These are phyloP conservation scores for Acromyrmex heyeri DNA, from an alignment of 1,140 invertebrate species.

Conservation along the genomic window DNA sequence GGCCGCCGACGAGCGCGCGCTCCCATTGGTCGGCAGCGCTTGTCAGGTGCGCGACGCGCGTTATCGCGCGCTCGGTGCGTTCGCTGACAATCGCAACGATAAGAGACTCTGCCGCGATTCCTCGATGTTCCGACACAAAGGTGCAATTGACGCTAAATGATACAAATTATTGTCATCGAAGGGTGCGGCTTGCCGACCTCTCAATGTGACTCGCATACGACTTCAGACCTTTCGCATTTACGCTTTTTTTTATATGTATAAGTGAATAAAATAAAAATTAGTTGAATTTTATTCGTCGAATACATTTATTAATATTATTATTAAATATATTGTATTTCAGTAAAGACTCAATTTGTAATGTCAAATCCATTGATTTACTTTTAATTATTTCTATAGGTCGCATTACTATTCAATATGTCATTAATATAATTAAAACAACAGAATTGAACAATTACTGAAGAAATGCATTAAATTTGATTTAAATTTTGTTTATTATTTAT, in stretches of 20 bases:
- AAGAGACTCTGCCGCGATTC: slow-evolving; percentile 11
- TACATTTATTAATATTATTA: not conserved
- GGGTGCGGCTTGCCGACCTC: not conserved
- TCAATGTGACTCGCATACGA: no score
- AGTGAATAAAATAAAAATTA: not conserved
- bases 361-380: no score
- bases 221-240: not conserved
- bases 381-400: no score
- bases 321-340: not conserved
- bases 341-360: not conserved
- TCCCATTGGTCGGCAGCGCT: slow-evolving; percentile 75
- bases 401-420: no score
- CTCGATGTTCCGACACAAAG: not conserved
- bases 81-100: slow-evolving; percentile 34
- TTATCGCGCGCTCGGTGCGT: slow-evolving; percentile 65
- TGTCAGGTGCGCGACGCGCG: slow-evolving; percentile 76
- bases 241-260: not conserved
- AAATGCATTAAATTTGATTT: no score
- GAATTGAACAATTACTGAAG: no score
- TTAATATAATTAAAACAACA: no score
- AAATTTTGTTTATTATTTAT: no score
- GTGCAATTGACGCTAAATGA: slow-evolving; percentile 7
- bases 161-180: not conserved
- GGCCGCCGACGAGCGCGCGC: slow-evolving; percentile 70
- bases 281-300: not conserved